Conservation (phyloP, 1,140 invertebrate genomes). For the Dendrolimus kikuchii region DNA sequence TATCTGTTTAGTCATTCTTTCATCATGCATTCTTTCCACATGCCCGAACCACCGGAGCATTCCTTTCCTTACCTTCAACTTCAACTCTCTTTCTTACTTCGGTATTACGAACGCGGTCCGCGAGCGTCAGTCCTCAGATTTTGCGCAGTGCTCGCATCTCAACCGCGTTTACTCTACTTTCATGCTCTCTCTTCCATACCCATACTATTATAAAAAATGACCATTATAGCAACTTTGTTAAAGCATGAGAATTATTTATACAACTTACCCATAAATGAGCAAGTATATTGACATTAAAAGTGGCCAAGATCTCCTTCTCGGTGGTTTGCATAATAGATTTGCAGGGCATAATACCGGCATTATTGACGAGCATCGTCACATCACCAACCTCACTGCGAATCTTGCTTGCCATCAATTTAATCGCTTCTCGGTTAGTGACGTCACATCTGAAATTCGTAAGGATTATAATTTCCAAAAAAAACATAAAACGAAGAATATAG, state of each 20-base stretch:
- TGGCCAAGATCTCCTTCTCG: conserved; percentile 77
- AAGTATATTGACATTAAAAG: conserved; percentile 86
- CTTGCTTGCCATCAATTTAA: conserved; percentile 72
- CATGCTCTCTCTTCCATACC: too few relatives aligned
- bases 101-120: too few relatives aligned
- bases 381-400: conserved; percentile 78
- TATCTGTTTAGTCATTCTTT: too few relatives aligned
- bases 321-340: conserved; percentile 78
- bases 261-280: conserved; percentile 84
- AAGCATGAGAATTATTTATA: background rate
- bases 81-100: too few relatives aligned
- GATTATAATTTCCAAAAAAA: background rate
- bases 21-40: too few relatives aligned
- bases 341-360: conserved; percentile 91
- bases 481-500: background rate
- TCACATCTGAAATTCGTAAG: conserved; percentile 74
- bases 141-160: too few relatives aligned
- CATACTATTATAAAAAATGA: too few relatives aligned
- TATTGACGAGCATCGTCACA: conserved; percentile 85
- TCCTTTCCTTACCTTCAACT: too few relatives aligned
- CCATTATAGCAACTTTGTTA: too few relatives aligned
- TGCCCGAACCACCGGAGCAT: too few relatives aligned
- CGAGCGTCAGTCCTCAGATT: too few relatives aligned
- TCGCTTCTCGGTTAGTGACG: conserved; percentile 77
- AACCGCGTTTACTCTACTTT: too few relatives aligned